These are phyloP conservation scores for Chaetodon trifascialis DNA, from an alignment of 2,113 vertebrate genomes.

Conservation along the genomic window DNA sequence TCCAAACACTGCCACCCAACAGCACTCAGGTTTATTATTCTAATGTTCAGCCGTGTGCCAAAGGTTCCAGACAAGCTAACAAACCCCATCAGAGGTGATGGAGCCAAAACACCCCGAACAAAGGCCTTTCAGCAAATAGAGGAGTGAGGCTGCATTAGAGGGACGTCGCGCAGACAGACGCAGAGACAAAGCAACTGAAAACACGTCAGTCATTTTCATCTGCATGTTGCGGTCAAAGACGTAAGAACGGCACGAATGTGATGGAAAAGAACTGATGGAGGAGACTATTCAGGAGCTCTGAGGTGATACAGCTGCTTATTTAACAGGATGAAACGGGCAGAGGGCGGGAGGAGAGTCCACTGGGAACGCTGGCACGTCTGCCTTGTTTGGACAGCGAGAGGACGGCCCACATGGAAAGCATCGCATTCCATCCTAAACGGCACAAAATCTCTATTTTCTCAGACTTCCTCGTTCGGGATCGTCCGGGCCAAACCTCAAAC, in stretches of 20 bases:
- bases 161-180: not conserved
- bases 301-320: slow-evolving; percentile 28
- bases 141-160: slow-evolving; percentile 4
- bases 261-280: not conserved
- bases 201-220: not conserved
- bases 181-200: not conserved
- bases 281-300: not conserved
- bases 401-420: slow-evolving; percentile 58
- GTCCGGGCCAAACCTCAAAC: slow-evolving; percentile 67
- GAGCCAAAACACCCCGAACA: slow-evolving; percentile 29
- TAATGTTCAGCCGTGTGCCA: slow-evolving; percentile 35
- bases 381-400: slow-evolving; percentile 48
- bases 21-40: slow-evolving; percentile 56
- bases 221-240: not conserved
- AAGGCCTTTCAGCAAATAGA: slow-evolving; percentile 28
- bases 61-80: slow-evolving; percentile 26
- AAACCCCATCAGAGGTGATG: slow-evolving; percentile 13
- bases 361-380: slow-evolving; percentile 34
- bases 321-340: slow-evolving; percentile 16
- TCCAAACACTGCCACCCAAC: slow-evolving; percentile 58
- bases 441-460: slow-evolving; percentile 36
- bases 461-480: slow-evolving; percentile 42
- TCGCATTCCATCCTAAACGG: slow-evolving; percentile 50
- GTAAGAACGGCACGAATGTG: not conserved
- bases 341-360: slow-evolving; percentile 3